Conservation (phyloP, 2,113 vertebrate species). For the Rhombomys opimus region DNA sequence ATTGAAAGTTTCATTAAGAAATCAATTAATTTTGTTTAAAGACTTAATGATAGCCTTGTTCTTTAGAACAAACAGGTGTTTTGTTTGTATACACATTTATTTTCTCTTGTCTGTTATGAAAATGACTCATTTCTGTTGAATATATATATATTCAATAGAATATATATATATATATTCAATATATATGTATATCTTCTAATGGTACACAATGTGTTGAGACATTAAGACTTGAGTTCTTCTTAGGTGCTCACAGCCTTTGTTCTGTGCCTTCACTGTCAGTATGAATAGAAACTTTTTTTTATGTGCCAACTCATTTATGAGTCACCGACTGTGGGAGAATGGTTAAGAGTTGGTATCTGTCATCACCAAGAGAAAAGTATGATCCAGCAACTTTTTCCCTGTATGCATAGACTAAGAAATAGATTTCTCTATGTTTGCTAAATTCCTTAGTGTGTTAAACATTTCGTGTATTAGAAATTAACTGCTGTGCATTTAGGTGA, state of each 20-base stretch:
- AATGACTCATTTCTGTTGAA: constrained; percentile 44
- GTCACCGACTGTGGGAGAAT: neutral
- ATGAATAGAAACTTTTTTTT: constrained; percentile 2
- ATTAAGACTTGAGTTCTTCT: neutral
- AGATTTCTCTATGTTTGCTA: neutral
- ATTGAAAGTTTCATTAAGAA: constrained; percentile 36
- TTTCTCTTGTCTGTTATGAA: constrained; percentile 25
- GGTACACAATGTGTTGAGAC: neutral
- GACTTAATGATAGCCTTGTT: constrained; percentile 35
- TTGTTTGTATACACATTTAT: constrained; percentile 52
- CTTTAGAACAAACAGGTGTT: neutral
- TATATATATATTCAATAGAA: neutral
- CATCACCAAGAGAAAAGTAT: neutral
- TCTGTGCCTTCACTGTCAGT: neutral
- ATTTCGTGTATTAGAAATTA: neutral
- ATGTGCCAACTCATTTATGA: constrained; percentile 25
- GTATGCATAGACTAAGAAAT: neutral
- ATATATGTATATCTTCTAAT: neutral
- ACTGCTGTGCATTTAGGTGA: neutral
- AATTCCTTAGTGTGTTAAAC: constrained; percentile 15
- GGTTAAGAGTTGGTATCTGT: neutral
- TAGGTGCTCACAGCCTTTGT: constrained; percentile 8
- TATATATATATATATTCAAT: no score
- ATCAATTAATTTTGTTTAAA: constrained; percentile 48
- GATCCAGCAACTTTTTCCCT: neutral